Percentiles rank a stretch among this genome's conserved stretches.
Conservation (phyloP, 1,140 invertebrate species). For the Lepidurus packardi region DNA sequence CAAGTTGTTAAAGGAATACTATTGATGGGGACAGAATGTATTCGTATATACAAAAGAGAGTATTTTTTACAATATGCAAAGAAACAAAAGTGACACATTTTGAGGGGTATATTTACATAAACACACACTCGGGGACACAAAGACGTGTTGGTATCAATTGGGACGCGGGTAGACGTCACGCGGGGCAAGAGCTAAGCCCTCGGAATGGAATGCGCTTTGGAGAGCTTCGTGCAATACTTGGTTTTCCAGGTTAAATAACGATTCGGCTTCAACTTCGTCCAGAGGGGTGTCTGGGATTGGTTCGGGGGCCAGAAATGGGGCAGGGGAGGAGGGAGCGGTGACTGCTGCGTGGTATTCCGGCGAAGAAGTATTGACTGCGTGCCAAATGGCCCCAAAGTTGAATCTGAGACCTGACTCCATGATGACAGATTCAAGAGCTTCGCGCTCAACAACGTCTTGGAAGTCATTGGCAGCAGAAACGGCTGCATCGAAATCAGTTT, state of each 20-base stretch:
- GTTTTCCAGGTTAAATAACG: neutral
- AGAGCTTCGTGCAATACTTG: conserved; percentile 8
- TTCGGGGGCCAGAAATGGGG: neutral
- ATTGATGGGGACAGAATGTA: no score
- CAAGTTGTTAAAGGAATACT: no score
- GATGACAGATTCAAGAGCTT: neutral
- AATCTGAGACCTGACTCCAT: neutral
- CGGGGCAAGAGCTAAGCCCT: neutral
- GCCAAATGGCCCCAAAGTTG: neutral
- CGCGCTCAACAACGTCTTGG: neutral
- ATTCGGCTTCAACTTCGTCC: neutral
- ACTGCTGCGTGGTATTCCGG: neutral
- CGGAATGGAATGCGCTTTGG: conserved; percentile 9
- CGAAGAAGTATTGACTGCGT: neutral
- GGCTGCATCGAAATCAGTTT: neutral
- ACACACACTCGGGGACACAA: neutral
- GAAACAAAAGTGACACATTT: neutral
- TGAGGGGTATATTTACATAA: neutral
- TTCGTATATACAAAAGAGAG: no score
- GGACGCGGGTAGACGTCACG: neutral
- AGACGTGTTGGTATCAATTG: neutral
- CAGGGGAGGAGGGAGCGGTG: conserved; percentile 3
- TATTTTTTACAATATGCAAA: no score
- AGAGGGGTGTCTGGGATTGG: neutral
- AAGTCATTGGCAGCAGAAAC: neutral